Base-by-base conservation (phyloP, 2,113 vertebrate genomes). In the Bos javanicus region DNA sequence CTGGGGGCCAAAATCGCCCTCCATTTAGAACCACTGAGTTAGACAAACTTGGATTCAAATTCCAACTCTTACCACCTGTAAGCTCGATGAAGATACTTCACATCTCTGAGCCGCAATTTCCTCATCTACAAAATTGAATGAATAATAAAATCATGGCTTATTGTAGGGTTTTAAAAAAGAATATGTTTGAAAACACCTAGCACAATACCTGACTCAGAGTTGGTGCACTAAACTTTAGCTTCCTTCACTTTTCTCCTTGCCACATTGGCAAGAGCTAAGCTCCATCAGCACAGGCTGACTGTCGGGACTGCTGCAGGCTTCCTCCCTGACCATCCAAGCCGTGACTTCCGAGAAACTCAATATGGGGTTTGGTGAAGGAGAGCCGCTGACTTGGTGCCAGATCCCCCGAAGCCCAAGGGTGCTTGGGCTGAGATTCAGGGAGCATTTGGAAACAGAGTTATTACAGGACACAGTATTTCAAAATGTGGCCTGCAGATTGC, bases 41-140 rank as follows among this genome's bases (percentile, higher is more conserved):
- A 93, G 83, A 50, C 67, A 96, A 91, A 91, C n/a, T 89, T 90
- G 28, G 52, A 80, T 91, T 96, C 85, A 57, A 76, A 85, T 96
- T 92, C 64, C 19, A 60, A 26, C 14, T 89, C 74, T 97, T 76
- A 94, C 33, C 76, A 88, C 48, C 13, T 96, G 26, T 92, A 64
- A 94, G 7, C n/a, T 93, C 80, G 84, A 76, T 33, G 21, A 93
- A 74, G 33, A 52, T 95, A 87, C 11, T 87, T 28, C 74, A 84
- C 67, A 80, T 80, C 26, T 92, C 64, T 93, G 39, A 74, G 30
- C 59, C 23, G 39, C 57, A 59, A 33, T 74, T 91, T 90, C 46
- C n/a, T 97, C 39, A 95, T 90, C 57, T 87, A 56, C 64, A 94
- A 85, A 78, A 88, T 0, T 56, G 19, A 88, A 10, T n/a, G 52